These are phyloP conservation scores for Cerastis rubricosa DNA, from an alignment of 2,888 invertebrate species.

Conservation along the genomic window DNA sequence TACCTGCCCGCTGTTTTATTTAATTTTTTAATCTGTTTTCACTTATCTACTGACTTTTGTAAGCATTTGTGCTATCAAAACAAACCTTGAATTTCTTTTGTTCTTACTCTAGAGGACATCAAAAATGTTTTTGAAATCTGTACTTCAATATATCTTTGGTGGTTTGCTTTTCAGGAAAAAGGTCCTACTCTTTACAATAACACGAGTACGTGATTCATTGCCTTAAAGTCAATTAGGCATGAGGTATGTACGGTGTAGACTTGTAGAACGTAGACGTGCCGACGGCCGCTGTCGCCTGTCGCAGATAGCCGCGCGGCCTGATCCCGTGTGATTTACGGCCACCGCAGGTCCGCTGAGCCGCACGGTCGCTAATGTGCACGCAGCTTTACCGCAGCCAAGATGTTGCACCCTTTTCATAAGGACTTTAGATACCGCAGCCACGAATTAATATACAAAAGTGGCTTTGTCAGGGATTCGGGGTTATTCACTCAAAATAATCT, in stretches of 20 bases:
- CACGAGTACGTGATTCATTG: background rate
- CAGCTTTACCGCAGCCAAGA: constrained; percentile 71
- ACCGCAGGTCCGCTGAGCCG: constrained; percentile 20
- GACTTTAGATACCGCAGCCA: constrained; percentile 61
- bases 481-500: constrained; percentile 25
- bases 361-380: constrained; percentile 75
- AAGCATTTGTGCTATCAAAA: constrained; percentile 50
- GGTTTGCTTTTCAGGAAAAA: background rate
- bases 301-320: constrained; percentile 80
- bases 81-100: constrained; percentile 16
- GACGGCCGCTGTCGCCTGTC: constrained; percentile 66
- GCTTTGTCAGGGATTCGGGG: constrained; percentile 30
- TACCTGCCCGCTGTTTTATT: constrained; percentile 86
- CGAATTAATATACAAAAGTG: constrained; percentile 61
- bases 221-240: constrained; percentile 59
- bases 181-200: background rate
- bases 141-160: background rate
- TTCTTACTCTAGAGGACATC: background rate
- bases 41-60: constrained; percentile 59
- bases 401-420: constrained; percentile 67
- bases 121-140: background rate
- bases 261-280: constrained; percentile 45
- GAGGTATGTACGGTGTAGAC: constrained; percentile 51
- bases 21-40: constrained; percentile 83
- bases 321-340: constrained; percentile 85